phyloP scores from a whole-genome alignment of 2,797 vertebrate genomes.

The Syncerus caffer region DNA sequence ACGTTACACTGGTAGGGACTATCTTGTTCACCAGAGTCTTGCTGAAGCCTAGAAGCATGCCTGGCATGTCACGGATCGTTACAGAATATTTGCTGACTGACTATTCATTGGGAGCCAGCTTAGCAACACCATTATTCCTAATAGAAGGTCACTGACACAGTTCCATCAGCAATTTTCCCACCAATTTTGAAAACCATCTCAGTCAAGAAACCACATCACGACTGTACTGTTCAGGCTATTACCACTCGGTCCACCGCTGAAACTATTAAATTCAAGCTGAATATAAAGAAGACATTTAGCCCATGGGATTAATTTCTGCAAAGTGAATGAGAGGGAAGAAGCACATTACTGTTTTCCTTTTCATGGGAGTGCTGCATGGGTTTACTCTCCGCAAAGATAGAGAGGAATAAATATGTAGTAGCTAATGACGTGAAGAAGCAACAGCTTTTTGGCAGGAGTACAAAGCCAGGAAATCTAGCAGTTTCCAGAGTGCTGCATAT shows the following conservation, averaged over 20 bases:
- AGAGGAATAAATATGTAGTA: conserved; percentile 40
- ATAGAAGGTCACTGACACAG: not conserved
- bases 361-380: not conserved
- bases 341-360: conserved; percentile 68
- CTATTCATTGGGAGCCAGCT: not conserved
- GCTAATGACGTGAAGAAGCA: conserved; percentile 27
- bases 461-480: conserved; percentile 62
- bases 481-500: conserved; percentile 67
- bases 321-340: not conserved
- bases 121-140: not conserved
- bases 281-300: conserved; percentile 33
- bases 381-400: conserved; percentile 24
- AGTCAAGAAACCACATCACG: not conserved
- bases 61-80: not conserved
- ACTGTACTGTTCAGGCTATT: not conserved
- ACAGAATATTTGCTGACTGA: conserved; percentile 30
- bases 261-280: not conserved
- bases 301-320: conserved; percentile 44
- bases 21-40: not conserved
- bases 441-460: conserved; percentile 3
- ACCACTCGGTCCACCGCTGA: not conserved
- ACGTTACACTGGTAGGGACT: not conserved
- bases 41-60: not conserved
- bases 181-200: conserved; percentile 3
- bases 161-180: not conserved